Evolutionary conservation across 2,797 vertebrate species (phyloP), one percentile per base, ranked within the genome.

Genomic region (Pteronotus mesoamericanus): DNA sequence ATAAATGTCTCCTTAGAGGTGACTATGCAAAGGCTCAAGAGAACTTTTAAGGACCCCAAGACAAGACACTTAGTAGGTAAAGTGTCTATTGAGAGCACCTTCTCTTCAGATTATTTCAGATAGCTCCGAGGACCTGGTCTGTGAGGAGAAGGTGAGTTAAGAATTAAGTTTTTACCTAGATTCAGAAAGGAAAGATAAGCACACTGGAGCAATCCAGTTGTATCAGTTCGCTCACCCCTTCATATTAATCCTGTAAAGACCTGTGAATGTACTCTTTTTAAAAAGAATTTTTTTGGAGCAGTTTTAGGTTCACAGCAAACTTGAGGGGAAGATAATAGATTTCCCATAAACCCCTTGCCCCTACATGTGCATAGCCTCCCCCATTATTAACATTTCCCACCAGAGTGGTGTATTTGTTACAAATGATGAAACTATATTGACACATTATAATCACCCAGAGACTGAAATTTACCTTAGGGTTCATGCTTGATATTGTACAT

Each of bases 131-230:
- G 46, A 77, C 39, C 37, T 7, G 0, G 12, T 57, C 71, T 37
- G 11, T 79, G 57, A 90, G 37, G 26, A 42, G 44, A 94, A 21
- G 32, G 29, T 32, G 3, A 91, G 39, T 46, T 71, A 74, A 85
- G 59, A 86, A 89, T 68, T 77, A 66, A 48, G 68, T 29, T 74
- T 94, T 59, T 91, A 89, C 59, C 86, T 85, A 85, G 55, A 87
- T 66, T 29, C 46, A 69, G 77, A 19, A 66, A 95, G 86, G 80
- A 79, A 91, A 93, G 69, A 93, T 75, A 89, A 18, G 61, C 10
- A 57, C 53, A 34, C 15, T 46, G 32, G 29, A 85, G 9, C 21
- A 66, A 84, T 64, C 37, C 7, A 61, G 14, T 44, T 22, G 12
- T 86, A 53, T 86, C 44, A 80, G 8, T 64, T 84, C 26, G 66